These are phyloP conservation scores for Lochmaea capreae DNA, from an alignment of 2,888 invertebrate genomes.

Conservation along the genomic window DNA sequence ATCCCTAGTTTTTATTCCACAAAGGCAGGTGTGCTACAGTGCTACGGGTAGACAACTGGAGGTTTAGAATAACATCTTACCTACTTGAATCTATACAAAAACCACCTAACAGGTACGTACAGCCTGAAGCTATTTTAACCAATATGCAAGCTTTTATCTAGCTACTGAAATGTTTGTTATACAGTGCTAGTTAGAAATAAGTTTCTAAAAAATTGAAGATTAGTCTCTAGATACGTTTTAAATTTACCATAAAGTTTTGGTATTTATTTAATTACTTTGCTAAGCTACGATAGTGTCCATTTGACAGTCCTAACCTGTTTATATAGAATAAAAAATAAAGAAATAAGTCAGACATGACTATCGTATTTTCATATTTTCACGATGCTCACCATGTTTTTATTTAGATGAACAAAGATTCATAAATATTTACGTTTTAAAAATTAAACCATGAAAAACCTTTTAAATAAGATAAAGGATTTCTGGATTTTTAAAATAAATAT, in stretches of 20 bases:
- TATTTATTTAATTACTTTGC: too few species aligned
- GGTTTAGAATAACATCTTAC: slow-evolving; percentile 31
- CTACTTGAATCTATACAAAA: slow-evolving; percentile 24
- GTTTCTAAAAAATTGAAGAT: neutral
- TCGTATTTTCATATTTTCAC: slow-evolving; percentile 18
- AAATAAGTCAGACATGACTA: neutral
- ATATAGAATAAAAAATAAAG: too few species aligned
- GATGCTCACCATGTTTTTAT: neutral
- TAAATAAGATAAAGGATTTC: neutral
- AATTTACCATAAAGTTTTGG: too few species aligned
- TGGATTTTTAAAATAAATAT: neutral
- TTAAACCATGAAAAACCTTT: slow-evolving; percentile 10
- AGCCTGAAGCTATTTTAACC: neutral
- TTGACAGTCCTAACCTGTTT: too few species aligned
- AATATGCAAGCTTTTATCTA: neutral
- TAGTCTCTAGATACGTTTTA: too few species aligned
- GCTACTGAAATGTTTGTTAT: neutral
- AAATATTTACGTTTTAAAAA: slow-evolving; percentile 3
- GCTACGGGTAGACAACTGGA: slow-evolving; percentile 30
- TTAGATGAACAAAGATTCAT: neutral
- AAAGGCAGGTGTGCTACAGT: slow-evolving; percentile 23
- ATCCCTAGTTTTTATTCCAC: neutral
- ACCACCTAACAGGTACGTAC: slow-evolving; percentile 23
- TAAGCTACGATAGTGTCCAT: too few species aligned
- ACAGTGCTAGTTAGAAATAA: neutral